Evolutionary conservation across 2,888 invertebrate genomes (phyloP), one percentile per base, ranked within the genome.

Genomic region (Eurois occulta): DNA sequence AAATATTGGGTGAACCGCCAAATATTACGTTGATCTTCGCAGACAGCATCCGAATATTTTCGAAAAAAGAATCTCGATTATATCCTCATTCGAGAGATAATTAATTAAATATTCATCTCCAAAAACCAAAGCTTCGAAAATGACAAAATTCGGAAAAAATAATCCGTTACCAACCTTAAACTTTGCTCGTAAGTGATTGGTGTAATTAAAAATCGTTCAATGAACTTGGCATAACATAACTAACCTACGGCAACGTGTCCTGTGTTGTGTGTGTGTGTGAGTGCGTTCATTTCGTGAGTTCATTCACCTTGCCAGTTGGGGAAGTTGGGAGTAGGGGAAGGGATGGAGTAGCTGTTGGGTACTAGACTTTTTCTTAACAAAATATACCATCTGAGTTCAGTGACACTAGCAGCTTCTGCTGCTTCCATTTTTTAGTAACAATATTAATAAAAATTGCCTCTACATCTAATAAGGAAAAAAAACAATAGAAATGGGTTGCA

Each of bases 251-350:
- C 93, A 95, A 95, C 92, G 89, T 91, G 91, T 91, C 91, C 90
- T 91, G 91, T 85, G 91, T 92, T 94, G 93, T 88, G 89, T 89
- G 91, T 90, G 84, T 75, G 83, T 90, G 89, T 87, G 84, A 75
- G 83, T 93, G 97, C 92, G 93, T 94, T 94, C 95, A 95, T 96
- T 96, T 96, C 96, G 96, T 96, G 93, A 95, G 96, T 95, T 95
- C 96, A 90, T 96, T 96, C 96, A 96, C 95, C 96, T 94, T 93
- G 92, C 92, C 93, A 95, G 96, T 96, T 96, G 94, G 96, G 96
- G 96, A 96, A 96, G 96, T 96, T 95, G 92, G 95, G 95, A 94
- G 90, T 87, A 94, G 75, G 18, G 88, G 52, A 70, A 67, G 77
- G 41, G 2, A 77, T 93, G 82, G 95, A 95, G 94, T 87, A 11